Evolutionary conservation across 1,140 invertebrate species (phyloP), one percentile per base, ranked within the genome.

Genomic region (Globodera rostochiensis): DNA sequence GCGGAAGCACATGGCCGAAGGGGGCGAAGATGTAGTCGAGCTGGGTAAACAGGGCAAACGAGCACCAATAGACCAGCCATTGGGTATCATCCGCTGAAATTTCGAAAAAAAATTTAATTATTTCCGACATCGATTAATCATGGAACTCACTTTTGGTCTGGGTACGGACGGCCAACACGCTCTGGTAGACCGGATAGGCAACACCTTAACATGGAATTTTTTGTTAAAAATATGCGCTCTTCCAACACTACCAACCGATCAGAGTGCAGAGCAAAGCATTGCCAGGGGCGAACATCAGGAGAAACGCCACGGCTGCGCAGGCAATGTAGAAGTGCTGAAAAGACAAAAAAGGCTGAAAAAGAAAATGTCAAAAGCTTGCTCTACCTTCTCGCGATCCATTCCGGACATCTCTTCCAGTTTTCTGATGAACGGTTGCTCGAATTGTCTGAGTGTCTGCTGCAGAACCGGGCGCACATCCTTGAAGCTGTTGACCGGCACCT

Each of bases 221-320:
- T 19, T 11, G 19, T 19, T 2, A 19, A 6, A 19, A 3, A 64
- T 53, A 11, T 53, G 53, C 9, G 15, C 53, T 15, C 53, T 15
- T 15, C 53, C 4, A 53, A 15, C 53, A 9, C 8, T 11, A 64
- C 57, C 15, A 97, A 21, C 95, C 96, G 88, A 98, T 94, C 70
- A 94, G 91, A 91, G 98, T 98, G 91, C 96, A 98, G 78, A 99
- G 92, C 82, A 99, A 92, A 90, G 97, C 94, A 82, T 95, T 95
- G 76, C 95, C 96, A 92, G 94, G 94, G 71, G 96, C 96, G 90
- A 98, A 93, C 81, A 97, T 93, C 91, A 99, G 92, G 91, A 96
- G 98, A 64, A 98, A 13, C 5, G 47, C 11, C 25, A 75, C 19
- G 49, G 57, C 53, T 6, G 53, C 74, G 25, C 25, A 53, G 25